Evolutionary conservation across 92 coral and sea anemone genomes (phyloP).

Genomic region (Ricordea florida): DNA sequence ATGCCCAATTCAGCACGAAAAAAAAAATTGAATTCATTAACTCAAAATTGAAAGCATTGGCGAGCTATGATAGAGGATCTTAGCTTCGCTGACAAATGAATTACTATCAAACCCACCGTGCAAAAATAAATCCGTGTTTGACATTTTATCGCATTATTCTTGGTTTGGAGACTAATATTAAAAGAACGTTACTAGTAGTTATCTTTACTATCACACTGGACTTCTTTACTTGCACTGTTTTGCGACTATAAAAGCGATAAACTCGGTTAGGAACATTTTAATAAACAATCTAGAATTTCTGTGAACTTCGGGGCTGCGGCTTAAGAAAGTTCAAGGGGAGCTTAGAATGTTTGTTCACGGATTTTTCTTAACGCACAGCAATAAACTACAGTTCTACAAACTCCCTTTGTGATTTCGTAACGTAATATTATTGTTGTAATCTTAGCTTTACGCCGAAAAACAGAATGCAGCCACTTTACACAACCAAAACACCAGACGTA

Average conservation of each 20-base stretch:
- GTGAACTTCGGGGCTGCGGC: too few species aligned
- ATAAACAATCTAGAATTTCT: too few species aligned
- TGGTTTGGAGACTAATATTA: too few species aligned
- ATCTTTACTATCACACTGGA: too few species aligned
- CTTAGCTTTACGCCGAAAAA: not conserved
- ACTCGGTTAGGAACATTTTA: too few species aligned
- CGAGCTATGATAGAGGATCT: not conserved
- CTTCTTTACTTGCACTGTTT: too few species aligned
- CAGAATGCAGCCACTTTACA: slow-evolving; percentile 23
- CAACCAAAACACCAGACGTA: not conserved
- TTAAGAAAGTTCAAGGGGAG: too few species aligned
- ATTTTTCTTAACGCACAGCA: too few species aligned
- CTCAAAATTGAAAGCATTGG: not conserved
- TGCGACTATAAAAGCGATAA: too few species aligned
- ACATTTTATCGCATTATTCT: not conserved
- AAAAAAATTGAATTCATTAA: slow-evolving; percentile 35
- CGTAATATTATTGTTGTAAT: not conserved
- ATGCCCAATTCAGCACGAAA: slow-evolving; percentile 6
- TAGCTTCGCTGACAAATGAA: slow-evolving; percentile 12
- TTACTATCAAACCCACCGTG: not conserved
- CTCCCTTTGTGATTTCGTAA: not conserved
- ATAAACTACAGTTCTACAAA: not conserved
- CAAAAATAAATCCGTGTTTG: not conserved
- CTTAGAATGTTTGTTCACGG: too few species aligned
- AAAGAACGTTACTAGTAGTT: too few species aligned